A percentile compares a stretch with the other conserved stretches of the same genome.
Evolutionary conservation across 2,113 vertebrate genomes (phyloP).

Genomic region (Bombycilla garrulus): DNA sequence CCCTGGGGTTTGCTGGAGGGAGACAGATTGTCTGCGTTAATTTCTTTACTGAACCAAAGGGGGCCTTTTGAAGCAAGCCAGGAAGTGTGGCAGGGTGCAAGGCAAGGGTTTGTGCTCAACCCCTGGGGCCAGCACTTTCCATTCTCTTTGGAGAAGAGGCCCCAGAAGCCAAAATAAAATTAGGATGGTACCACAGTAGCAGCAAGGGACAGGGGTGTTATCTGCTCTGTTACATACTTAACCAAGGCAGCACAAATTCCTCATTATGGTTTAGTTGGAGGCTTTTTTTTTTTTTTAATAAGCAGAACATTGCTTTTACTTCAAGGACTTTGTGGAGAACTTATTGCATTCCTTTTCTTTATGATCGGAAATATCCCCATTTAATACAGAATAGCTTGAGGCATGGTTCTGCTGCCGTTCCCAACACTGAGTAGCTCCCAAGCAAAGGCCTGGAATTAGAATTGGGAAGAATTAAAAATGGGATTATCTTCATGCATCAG

Average conservation of each 20-base stretch:
- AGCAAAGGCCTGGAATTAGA: not conserved
- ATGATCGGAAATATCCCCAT: conserved; percentile 49
- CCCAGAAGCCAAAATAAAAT: not conserved
- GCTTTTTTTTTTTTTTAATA: not conserved
- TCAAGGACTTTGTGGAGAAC: conserved; percentile 26
- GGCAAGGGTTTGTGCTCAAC: not conserved
- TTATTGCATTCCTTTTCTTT: conserved; percentile 55
- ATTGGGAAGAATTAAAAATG: not conserved
- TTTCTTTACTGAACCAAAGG: not conserved
- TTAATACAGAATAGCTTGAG: conserved; percentile 25
- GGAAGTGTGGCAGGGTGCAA: not conserved
- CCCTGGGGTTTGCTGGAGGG: not conserved
- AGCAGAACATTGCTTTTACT: not conserved
- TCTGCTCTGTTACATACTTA: not conserved
- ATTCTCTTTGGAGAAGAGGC: not conserved
- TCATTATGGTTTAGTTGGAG: not conserved
- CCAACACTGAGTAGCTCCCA: not conserved
- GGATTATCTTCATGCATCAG: not conserved
- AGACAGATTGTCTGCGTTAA: not conserved
- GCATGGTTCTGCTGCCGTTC: conserved; percentile 2
- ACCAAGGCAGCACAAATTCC: not conserved
- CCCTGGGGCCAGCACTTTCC: not conserved
- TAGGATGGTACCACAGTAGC: not conserved
- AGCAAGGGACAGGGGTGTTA: not conserved
- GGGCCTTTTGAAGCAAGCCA: not conserved